phyloP scores from a whole-genome alignment of 1,140 invertebrate species.

The Gerris buenoi region DNA sequence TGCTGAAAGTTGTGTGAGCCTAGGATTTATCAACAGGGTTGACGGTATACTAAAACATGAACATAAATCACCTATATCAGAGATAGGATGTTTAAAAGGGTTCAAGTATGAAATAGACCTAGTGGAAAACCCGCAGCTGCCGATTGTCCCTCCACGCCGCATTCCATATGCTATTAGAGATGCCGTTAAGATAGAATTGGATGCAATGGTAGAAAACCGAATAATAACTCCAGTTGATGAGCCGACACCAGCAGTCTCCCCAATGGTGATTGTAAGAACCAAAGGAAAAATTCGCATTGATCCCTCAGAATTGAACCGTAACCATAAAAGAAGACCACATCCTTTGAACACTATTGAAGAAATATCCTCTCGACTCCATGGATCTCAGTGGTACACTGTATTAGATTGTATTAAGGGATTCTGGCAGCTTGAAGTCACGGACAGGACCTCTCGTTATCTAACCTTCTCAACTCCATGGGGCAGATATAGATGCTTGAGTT shows the following conservation, averaged over 20 bases:
- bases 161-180: constrained; percentile 9
- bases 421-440: constrained; percentile 11
- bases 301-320: constrained; percentile 7
- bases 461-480: constrained; percentile 16
- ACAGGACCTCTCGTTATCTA: constrained; percentile 5
- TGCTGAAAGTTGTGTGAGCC: not conserved
- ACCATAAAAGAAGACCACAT: constrained; percentile 10
- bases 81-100: constrained; percentile 10
- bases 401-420: constrained; percentile 12
- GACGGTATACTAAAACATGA: not conserved
- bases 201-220: constrained; percentile 6
- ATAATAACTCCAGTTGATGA: constrained; percentile 11
- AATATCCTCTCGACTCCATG: constrained; percentile 8
- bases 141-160: constrained; percentile 7
- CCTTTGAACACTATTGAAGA: constrained; percentile 11
- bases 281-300: constrained; percentile 9
- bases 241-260: constrained; percentile 12
- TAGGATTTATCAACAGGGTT: not conserved
- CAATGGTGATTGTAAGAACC: constrained; percentile 8
- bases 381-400: constrained; percentile 8
- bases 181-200: constrained; percentile 11
- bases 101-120: constrained; percentile 12
- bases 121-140: constrained; percentile 8
- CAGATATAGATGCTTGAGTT: constrained; percentile 7
- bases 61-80: not conserved